Conservation (phyloP, 2,113 vertebrate genomes). For the Canis aureus region DNA sequence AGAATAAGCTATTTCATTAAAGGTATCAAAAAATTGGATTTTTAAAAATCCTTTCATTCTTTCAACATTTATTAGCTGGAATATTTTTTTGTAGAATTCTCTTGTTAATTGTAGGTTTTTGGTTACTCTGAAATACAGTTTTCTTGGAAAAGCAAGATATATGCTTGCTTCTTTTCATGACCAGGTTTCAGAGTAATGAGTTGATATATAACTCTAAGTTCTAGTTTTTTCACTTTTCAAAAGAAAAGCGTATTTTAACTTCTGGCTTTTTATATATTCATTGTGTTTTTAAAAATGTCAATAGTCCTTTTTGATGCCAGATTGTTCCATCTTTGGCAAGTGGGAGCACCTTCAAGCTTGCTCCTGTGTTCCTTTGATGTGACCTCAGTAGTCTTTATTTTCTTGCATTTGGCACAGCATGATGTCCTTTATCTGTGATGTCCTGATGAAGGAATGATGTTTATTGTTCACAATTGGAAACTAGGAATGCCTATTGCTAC, state of each 20-base stretch:
- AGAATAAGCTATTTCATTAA: not conserved
- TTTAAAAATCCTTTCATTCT: not conserved
- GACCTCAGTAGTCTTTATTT: conserved; percentile 17
- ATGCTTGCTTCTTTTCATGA: conserved; percentile 38
- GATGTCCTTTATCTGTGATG: not conserved
- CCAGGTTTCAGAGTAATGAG: not conserved
- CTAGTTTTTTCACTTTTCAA: conserved; percentile 34
- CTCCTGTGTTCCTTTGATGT: not conserved
- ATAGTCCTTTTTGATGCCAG: not conserved
- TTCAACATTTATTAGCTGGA: conserved; percentile 14
- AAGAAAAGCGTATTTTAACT: conserved; percentile 17
- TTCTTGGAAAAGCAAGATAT: conserved; percentile 18
- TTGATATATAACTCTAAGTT: not conserved
- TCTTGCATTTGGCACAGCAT: not conserved
- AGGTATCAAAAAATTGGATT: not conserved
- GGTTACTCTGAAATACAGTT: conserved; percentile 31
- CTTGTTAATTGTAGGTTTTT: not conserved
- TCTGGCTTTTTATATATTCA: not conserved
- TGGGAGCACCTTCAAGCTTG: not conserved
- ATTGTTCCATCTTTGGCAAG: not conserved
- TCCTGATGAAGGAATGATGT: not conserved
- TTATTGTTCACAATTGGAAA: conserved; percentile 13
- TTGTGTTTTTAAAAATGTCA: not conserved
- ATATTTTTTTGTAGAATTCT: conserved; percentile 31
- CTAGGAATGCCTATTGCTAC: not conserved